Evolutionary conservation across 2,888 invertebrate genomes (phyloP), one percentile per base, ranked within the genome.

Genomic region (Tenthredo mesomela): DNA sequence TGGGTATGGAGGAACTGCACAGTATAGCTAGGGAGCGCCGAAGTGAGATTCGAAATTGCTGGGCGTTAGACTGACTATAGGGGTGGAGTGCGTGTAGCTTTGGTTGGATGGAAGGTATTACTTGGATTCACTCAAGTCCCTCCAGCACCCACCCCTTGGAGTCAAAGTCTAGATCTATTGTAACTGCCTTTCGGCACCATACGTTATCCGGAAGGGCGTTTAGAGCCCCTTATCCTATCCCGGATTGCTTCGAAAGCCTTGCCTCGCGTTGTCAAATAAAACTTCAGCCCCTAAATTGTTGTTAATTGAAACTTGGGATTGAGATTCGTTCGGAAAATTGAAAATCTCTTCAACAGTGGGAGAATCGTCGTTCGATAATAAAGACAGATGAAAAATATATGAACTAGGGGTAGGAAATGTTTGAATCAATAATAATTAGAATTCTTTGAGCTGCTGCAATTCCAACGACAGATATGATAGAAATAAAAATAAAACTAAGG

Each of bases 141-240:
- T 7, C 43, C 21, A 67, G 10, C 67, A 12, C 37, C 73, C 73
- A 58, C 9, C 25, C 37, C 40, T 40, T 9, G 37, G 18, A 82
- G 82, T 82, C 82, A 82, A 82, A 82, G 86, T 86, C 86, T 86
- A 78, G 84, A 84, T 82, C 84, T 58, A 86, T 85, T 84, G 83
- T 86, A 84, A 85, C 85, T 85, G 85, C 65, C 67, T 84, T 85
- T 75, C 70, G 83, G 82, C 71, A 85, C 86, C 84, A 82, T 85
- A 85, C 85, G 37, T 77, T 85, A 85, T 70, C 82, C 82, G 61
- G 61, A 61, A 84, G 82, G 82, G 82, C 70, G 82, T 82, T 82
- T 82, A 82, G 82, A 82, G 70, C 82, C 82, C 82, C 82, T 82
- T 82, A 70, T 82, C 82, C 82, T n/a, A 67, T 25, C 82, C 61